Evolutionary conservation across 2,113 vertebrate genomes (phyloP), one percentile per base, ranked within the genome.

Genomic region (Harpagus bidentatus): DNA sequence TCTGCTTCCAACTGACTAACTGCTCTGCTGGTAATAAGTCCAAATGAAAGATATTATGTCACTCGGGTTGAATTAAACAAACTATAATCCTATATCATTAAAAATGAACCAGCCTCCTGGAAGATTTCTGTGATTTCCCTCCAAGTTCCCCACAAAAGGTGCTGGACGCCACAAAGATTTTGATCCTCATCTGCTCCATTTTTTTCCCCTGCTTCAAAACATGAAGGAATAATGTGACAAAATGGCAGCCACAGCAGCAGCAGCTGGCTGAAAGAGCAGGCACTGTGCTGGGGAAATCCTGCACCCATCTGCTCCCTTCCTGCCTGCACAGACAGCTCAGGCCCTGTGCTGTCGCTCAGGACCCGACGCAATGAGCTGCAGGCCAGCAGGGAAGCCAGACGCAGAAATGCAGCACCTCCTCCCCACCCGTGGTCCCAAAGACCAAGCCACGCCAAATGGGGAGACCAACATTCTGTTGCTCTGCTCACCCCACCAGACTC

Each of bases 11-110:
- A 78, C 90, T 69, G 31, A 80, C 83, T 92, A 79, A 61, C 83
- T 78, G 17, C 89, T 72, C n/a, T 23, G 55, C 82, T 29, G 28
- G 88, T 96, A 96, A 82, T 97, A 96, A 97, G 95, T 97, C 96
- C 96, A 97, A 97, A 97, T 95, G 97, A 97, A 98, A 98, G 95
- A 90, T 93, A 97, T 93, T 82, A 90, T 92, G 95, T 97, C 95
- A 94, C 91, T 90, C 80, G 28, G 28, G 95, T 95, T 96, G 97
- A 98, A 97, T 98, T 97, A 98, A 98, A 96, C 56, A 58, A 97
- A 97, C 94, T 88, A 47, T n/a, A 94, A 91, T 95, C 96, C 79
- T 59, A 5, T 91, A 47, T 86, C 61, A 72, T 97, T 97, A 96
- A 97, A 94, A 98, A 96, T 32, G 74, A 97, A 84, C 47, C 74